Percentiles rank a stretch among this genome's conserved stretches.
phyloP scores from a whole-genome alignment of 1,140 invertebrate species.

The Palaemon carinicauda region DNA sequence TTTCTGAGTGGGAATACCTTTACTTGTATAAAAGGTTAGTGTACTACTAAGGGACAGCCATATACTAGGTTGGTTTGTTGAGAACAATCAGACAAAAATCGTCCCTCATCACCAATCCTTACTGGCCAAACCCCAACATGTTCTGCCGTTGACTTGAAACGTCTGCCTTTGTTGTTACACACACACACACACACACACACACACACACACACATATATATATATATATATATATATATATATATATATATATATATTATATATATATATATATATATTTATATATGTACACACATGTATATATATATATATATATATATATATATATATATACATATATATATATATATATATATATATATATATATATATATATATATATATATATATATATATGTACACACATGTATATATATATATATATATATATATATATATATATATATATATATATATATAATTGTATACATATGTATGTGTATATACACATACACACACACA shows the following conservation, averaged over 20 bases:
- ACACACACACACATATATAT: not conserved
- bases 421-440: slow-evolving; percentile 2
- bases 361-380: not conserved
- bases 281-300: not conserved
- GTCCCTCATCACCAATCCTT: no score
- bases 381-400: not conserved
- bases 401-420: not conserved
- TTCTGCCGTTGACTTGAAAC: no score
- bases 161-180: no score
- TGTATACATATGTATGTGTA: not conserved
- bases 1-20: no score
- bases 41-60: no score
- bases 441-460: not conserved
- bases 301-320: not conserved
- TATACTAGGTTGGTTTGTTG: no score
- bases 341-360: not conserved
- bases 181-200: not conserved
- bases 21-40: no score
- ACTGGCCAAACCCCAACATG: no score
- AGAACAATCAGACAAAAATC: no score
- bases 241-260: not conserved
- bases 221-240: not conserved
- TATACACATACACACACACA: not conserved
- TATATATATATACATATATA: not conserved
- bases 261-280: slow-evolving; percentile 4